Conservation (phyloP, 2,797 vertebrate genomes). For the Lindbergichthys nudifrons region DNA sequence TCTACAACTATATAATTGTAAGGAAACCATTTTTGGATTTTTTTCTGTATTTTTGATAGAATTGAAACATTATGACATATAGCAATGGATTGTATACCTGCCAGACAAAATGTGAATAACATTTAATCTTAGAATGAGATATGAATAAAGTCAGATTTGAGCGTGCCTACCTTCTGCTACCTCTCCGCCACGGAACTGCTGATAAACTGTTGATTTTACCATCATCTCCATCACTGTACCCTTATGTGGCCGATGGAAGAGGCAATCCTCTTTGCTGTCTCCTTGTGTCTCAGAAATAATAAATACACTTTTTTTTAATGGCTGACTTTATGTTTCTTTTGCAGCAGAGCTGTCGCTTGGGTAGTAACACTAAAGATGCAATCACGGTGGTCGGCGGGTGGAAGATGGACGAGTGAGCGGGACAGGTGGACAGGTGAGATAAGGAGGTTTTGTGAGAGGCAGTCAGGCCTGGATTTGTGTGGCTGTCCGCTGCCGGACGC, state of each 20-base stretch:
- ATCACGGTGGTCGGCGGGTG: slow-evolving; percentile 72
- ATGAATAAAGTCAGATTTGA: slow-evolving; percentile 17
- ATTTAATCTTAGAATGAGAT: slow-evolving; percentile 1
- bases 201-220: slow-evolving; percentile 66
- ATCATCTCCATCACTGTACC: slow-evolving; percentile 68
- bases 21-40: not conserved
- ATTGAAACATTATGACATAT: slow-evolving; percentile 5
- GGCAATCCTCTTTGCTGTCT: slow-evolving; percentile 78
- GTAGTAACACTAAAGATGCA: slow-evolving; percentile 83
- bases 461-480: slow-evolving; percentile 81
- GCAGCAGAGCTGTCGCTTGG: slow-evolving; percentile 78
- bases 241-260: slow-evolving; percentile 57
- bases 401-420: slow-evolving; percentile 83
- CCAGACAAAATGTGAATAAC: slow-evolving; percentile 8
- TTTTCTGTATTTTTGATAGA: not conserved
- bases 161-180: not conserved
- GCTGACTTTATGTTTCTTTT: slow-evolving; percentile 83
- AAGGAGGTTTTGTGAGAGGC: slow-evolving; percentile 83
- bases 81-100: not conserved
- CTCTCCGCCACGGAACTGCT: slow-evolving; percentile 15
- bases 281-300: slow-evolving; percentile 80
- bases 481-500: slow-evolving; percentile 78
- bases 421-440: slow-evolving; percentile 88
- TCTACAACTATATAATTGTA: not conserved
- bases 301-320: slow-evolving; percentile 84